These are phyloP conservation scores for Hippocampus abdominalis DNA, from an alignment of 2,113 vertebrate species.

Conservation along the genomic window DNA sequence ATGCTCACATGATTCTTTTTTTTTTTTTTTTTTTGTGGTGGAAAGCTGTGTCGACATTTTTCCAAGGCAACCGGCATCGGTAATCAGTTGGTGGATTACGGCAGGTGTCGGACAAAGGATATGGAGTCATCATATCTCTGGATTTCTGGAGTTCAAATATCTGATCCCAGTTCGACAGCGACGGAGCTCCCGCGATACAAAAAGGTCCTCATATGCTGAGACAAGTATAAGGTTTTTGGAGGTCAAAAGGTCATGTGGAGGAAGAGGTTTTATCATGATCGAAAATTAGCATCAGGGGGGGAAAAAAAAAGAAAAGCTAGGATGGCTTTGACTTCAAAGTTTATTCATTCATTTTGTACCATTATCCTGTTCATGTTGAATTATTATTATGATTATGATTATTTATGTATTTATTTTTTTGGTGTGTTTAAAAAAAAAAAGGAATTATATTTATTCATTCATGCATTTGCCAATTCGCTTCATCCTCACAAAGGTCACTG, in stretches of 20 bases:
- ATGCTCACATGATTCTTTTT: conserved; percentile 46
- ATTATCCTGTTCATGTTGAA: no score
- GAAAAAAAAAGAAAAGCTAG: no score
- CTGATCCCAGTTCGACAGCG: conserved; percentile 35
- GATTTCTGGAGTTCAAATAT: conserved; percentile 51
- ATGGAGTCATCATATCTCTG: conserved; percentile 54
- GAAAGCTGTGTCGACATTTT: conserved; percentile 49
- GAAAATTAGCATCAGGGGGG: no score
- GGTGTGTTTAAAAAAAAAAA: no score
- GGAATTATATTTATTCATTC: no score
- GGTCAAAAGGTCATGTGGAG: conserved; percentile 47
- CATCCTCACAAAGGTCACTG: no score
- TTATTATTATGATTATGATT: no score
- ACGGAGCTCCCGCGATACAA: conserved; percentile 32
- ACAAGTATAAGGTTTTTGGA: conserved; percentile 9
- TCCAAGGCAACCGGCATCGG: conserved; percentile 40
- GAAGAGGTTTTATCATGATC: no score
- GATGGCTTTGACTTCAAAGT: no score
- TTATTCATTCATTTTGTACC: no score
- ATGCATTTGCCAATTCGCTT: no score
- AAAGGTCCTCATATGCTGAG: conserved; percentile 15
- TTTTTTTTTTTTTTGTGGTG: conserved; percentile 43
- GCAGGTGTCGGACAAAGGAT: conserved; percentile 42
- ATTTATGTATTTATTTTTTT: no score
- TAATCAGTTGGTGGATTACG: conserved; percentile 54